Evolutionary conservation across 2,888 invertebrate species (phyloP), one percentile per base, ranked within the genome.

Genomic region (Clepsis dumicolana): DNA sequence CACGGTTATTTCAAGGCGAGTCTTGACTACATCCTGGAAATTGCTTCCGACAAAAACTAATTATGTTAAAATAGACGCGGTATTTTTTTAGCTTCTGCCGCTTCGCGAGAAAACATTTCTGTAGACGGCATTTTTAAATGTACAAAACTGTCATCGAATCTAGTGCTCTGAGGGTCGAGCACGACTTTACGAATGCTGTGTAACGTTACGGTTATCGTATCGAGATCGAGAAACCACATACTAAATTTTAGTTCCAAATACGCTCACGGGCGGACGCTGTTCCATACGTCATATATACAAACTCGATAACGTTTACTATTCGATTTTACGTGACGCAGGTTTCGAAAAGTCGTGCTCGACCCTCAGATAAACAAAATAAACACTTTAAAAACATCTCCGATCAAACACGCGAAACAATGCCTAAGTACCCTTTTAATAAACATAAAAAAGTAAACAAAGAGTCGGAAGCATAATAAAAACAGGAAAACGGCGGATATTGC

Each of bases 401-500:
- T 59, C 35, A 59, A 41, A 59, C 59, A 16, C 59, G 41, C 24
- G 41, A 25, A 25, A 59, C 16, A 59, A 59, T 41, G 38, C 59
- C 10, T 41, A 25, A 57, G 38, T 57, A 41, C 59, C 59, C 60
- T 54, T 60, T 27, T 56, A 54, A 35, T 61, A 44, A 18, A 48
- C 44, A 32, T 50, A 53, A 62, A 54, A 44, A 50, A 56, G 35
- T 29, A 56, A 56, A 62, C 56, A 61, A 67, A 62, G 48, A 53
- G 53, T 27, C 56, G 35, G 38, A 56, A 21, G 56, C 16, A 18
- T 48, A 62, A 67, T 62, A 62, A 62, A 67, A 62, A 44, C 54
- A 54, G 61, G 66, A 66, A 66, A 62, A 62, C 25, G 48, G 48
- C 56, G 66, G 62, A 67, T 67, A 62, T 62, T 62, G 24, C 54